Percentiles rank a stretch among this genome's conserved stretches.
These are phyloP conservation scores for Lasioglossum vierecki DNA, from an alignment of 2,888 invertebrate species.

Conservation along the genomic window DNA sequence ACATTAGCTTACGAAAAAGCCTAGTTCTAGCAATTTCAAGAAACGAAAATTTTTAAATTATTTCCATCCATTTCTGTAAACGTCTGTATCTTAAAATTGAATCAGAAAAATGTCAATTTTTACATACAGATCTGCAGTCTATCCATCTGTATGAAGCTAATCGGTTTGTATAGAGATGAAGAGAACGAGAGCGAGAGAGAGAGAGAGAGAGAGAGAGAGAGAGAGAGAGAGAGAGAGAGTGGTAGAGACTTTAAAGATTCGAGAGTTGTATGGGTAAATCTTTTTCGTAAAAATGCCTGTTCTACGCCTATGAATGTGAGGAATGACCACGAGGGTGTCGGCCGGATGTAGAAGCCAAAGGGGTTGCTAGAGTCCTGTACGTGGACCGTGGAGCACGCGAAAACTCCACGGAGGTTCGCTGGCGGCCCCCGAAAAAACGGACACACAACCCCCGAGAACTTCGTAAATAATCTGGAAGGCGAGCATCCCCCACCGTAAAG, in stretches of 20 bases:
- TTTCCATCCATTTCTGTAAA: too few relatives aligned
- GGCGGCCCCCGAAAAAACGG: constrained; percentile 61
- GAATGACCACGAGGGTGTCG: constrained; percentile 74
- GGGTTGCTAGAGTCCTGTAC: constrained; percentile 67
- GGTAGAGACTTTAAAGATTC: background rate
- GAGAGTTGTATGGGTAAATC: background rate
- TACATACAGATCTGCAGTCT: background rate
- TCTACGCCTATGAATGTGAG: constrained; percentile 74
- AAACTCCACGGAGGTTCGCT: constrained; percentile 65
- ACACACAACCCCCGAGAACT: constrained; percentile 62
- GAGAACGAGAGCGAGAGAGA: background rate
- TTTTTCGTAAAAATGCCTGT: constrained; percentile 7
- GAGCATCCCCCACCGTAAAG: constrained; percentile 52
- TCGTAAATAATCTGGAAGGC: constrained; percentile 72
- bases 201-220: too few relatives aligned
- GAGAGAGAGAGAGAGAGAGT: too few relatives aligned
- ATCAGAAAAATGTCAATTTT: too few relatives aligned
- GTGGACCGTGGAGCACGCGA: constrained; percentile 65
- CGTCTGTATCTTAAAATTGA: too few relatives aligned
- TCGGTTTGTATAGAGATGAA: background rate
- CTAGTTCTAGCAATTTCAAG: too few relatives aligned
- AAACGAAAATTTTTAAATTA: too few relatives aligned
- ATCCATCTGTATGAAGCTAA: background rate
- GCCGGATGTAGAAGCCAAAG: constrained; percentile 75
- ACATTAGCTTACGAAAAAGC: too few relatives aligned